Evolutionary conservation across 2,888 invertebrate species (phyloP), one percentile per base, ranked within the genome.

Genomic region (Conops quadrifasciatus): DNA sequence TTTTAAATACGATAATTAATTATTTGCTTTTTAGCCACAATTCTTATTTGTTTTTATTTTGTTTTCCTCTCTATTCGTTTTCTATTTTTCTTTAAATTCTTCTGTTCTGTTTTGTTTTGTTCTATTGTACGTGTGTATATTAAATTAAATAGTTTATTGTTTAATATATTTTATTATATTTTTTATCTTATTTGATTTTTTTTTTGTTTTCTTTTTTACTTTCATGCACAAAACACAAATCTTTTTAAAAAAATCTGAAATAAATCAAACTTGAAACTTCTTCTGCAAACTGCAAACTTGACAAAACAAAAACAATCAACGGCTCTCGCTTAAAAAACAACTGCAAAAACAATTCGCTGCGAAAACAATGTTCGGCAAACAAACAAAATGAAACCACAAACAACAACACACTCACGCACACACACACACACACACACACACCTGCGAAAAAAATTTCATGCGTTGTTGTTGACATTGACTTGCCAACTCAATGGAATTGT

Each of bases 131-230:
- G 36, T 36, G 36, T 36, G 9, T 36, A 36, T 36, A 36, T 36
- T 36, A 7, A 7, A 36, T 36, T 36, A 36, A 36, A 36, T 68
- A 67, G 49, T 74, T 51, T 69, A 70, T 73, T 30, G 49, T 69
- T 59, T 73, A 73, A 75, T 74, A 73, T 75, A 73, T 77, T 77
- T 76, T 76, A 36, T 36, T 36, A 77, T 78, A 77, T 78, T 75
- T 74, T 75, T 75, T 75, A 72, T 76, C 76, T 77, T 78, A 75
- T 77, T 77, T 75, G 67, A 75, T 78, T 75, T 77, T 36, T 76
- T 78, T 77, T 81, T 78, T 78, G 77, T 77, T 79, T 76, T 79
- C 80, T 80, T 79, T 80, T 80, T 81, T 80, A 81, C 80, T 81
- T 82, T 81, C 82, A 81, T 80, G 81, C 79, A 80, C 80, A 80